Percentiles rank a stretch among this genome's conserved stretches.
Evolutionary conservation across 2,113 vertebrate genomes (phyloP).

Genomic region (Paratilapia polleni): DNA sequence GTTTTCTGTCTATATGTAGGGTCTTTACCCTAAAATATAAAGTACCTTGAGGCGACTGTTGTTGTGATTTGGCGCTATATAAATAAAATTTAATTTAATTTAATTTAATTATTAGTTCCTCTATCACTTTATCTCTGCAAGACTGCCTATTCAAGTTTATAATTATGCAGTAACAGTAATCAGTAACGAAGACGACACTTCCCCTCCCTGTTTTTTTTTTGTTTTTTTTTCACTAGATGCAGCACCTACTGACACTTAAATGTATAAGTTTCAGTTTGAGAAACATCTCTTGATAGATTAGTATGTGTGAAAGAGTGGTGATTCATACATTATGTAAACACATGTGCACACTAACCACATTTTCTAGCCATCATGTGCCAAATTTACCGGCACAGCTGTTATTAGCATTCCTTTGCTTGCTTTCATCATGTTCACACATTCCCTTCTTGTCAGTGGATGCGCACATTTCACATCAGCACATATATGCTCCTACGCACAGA

Average conservation of each 20-base stretch:
- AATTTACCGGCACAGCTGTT: not conserved
- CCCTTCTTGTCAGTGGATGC: conserved; percentile 23
- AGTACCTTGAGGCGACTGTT: too few species aligned
- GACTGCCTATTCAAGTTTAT: too few species aligned
- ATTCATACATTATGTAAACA: conserved; percentile 36
- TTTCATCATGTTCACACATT: not conserved
- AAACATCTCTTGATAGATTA: not conserved
- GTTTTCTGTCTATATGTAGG: too few species aligned
- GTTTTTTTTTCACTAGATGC: not conserved
- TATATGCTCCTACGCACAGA: not conserved
- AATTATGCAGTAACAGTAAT: too few species aligned
- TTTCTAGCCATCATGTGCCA: not conserved
- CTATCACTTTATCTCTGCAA: too few species aligned
- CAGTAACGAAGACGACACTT: not conserved
- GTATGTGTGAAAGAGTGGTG: not conserved
- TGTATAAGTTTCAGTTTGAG: conserved; percentile 12
- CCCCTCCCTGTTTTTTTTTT: not conserved
- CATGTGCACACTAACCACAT: not conserved
- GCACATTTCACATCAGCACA: not conserved
- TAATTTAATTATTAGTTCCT: too few species aligned
- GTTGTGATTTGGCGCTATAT: too few species aligned
- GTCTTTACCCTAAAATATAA: too few species aligned
- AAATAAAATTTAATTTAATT: too few species aligned
- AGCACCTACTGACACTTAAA: not conserved
- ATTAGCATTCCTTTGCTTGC: conserved; percentile 17